Percentiles rank a stretch among this genome's conserved stretches.
phyloP scores from a whole-genome alignment of 2,797 vertebrate genomes.

The Balearica regulorum region DNA sequence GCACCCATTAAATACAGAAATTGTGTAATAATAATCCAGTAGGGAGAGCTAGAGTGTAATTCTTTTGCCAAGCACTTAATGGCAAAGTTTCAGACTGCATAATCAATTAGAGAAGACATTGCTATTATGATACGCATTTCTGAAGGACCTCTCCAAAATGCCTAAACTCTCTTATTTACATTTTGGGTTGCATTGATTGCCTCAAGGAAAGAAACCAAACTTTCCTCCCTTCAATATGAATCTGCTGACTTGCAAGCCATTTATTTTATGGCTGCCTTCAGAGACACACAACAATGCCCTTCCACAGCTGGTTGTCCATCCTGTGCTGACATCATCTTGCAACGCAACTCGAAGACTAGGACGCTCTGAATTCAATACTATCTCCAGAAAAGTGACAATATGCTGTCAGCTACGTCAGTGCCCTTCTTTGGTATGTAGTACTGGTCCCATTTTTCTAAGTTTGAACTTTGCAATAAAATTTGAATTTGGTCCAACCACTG shows the following conservation, averaged over 20 bases:
- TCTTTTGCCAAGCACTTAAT: conserved; percentile 24
- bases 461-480: not conserved
- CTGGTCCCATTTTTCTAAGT: not conserved
- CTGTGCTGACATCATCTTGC: not conserved
- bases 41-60: conserved; percentile 65
- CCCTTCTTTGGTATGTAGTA: not conserved
- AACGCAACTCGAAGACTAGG: not conserved
- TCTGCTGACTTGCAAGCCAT: not conserved
- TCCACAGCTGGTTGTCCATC: not conserved
- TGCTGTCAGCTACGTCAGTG: not conserved
- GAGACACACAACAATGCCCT: not conserved
- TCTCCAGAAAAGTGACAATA: not conserved
- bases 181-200: not conserved
- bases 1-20: not conserved
- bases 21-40: conserved; percentile 51
- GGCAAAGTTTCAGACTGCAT: conserved; percentile 21
- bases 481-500: not conserved
- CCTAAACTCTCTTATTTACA: not conserved
- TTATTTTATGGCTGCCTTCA: not conserved
- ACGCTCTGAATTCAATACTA: not conserved
- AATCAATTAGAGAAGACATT: conserved; percentile 42
- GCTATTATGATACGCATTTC: not conserved
- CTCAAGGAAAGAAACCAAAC: not conserved
- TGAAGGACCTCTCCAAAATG: conserved; percentile 1
- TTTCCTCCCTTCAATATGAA: not conserved